phyloP scores from a whole-genome alignment of 2,113 vertebrate species.

The Elephantulus edwardii region DNA sequence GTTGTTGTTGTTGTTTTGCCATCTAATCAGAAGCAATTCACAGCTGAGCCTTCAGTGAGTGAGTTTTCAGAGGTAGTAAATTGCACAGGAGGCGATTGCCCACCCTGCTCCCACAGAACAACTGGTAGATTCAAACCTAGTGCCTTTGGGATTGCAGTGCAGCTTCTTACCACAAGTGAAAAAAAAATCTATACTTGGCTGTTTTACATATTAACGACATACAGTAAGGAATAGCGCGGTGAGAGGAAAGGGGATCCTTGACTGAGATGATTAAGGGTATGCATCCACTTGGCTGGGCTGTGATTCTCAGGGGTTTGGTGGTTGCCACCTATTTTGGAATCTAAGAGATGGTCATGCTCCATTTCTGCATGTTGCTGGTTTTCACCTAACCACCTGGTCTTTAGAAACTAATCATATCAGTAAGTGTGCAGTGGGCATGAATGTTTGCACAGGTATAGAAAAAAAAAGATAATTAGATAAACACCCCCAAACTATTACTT shows the following conservation, averaged over 20 bases:
- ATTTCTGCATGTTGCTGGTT: background rate
- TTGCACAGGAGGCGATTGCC: no score
- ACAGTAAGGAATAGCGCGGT: background rate
- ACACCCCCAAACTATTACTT: slow-evolving; percentile 6
- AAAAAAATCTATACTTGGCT: background rate
- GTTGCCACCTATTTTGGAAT: no score
- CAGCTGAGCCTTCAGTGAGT: no score
- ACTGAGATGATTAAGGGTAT: background rate
- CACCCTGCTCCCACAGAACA: no score
- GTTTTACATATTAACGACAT: background rate
- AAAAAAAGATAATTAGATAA: background rate
- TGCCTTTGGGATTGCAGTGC: background rate
- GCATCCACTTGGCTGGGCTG: background rate
- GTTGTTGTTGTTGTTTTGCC: no score
- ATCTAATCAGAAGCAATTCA: no score
- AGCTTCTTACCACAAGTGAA: background rate
- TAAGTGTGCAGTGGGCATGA: background rate
- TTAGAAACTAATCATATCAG: background rate
- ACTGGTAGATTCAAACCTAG: no score
- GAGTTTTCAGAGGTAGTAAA: no score
- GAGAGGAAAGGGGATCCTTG: no score
- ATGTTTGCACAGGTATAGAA: background rate
- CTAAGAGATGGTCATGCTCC: background rate
- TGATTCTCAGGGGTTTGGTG: background rate
- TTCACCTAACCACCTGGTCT: background rate